Evolutionary conservation across 2,113 vertebrate species (phyloP).

Genomic region (Ascaphus truei): DNA sequence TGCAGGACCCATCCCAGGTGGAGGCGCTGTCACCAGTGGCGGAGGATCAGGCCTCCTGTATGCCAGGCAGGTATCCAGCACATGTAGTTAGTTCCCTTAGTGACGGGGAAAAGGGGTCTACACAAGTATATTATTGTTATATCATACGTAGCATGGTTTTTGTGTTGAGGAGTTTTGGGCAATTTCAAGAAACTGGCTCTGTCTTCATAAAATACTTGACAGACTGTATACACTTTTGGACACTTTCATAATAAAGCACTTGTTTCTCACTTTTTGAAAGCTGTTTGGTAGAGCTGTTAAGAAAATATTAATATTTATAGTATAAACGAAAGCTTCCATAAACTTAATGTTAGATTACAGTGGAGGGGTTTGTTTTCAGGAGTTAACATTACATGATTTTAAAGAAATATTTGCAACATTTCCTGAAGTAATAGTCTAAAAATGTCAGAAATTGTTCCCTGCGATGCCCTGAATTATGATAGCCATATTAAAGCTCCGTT

Average conservation of each 20-base stretch:
- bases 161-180: too few relatives aligned
- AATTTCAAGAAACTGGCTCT: too few relatives aligned
- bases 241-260: background rate
- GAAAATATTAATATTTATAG: slow-evolving; percentile 33
- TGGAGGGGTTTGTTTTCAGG: slow-evolving; percentile 10
- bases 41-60: too few relatives aligned
- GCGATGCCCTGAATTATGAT: slow-evolving; percentile 38
- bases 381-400: slow-evolving; percentile 15
- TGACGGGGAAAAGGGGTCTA: too few relatives aligned
- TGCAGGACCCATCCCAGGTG: too few relatives aligned
- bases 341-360: background rate
- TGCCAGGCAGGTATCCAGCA: too few relatives aligned
- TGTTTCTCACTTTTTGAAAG: background rate
- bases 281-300: background rate
- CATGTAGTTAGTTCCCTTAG: too few relatives aligned
- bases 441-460: slow-evolving; percentile 21
- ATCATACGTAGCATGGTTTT: too few relatives aligned
- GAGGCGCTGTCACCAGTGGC: too few relatives aligned
- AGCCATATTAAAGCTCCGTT: slow-evolving; percentile 40
- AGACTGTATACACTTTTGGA: too few relatives aligned
- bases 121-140: too few relatives aligned
- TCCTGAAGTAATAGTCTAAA: slow-evolving; percentile 38
- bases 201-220: too few relatives aligned
- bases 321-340: background rate
- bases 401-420: slow-evolving; percentile 23